Evolutionary conservation across 2,797 vertebrate genomes (phyloP).

Genomic region (Tamandua tetradactyla): DNA sequence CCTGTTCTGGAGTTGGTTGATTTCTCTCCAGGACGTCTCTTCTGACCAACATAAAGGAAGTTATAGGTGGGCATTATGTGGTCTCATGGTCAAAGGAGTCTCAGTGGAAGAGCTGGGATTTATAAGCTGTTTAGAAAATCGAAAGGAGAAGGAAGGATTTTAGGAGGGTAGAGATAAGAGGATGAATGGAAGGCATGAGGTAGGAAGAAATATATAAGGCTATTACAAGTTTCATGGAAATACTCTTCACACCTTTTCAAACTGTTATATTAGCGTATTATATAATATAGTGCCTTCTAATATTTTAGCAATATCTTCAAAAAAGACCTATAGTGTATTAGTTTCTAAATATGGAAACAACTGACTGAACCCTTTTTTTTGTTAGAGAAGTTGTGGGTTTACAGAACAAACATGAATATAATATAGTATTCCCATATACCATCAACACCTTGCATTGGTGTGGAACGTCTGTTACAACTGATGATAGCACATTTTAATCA

Average conservation of each 20-base stretch:
- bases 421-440: too few relatives aligned
- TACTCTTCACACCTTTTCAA: background rate
- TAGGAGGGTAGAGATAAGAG: background rate
- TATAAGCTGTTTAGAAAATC: background rate
- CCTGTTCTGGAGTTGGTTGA: too few relatives aligned
- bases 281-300: background rate
- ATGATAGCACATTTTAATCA: too few relatives aligned
- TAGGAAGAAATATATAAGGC: background rate
- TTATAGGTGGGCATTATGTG: background rate
- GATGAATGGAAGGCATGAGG: background rate
- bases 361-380: background rate
- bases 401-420: too few relatives aligned
- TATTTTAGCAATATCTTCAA: background rate
- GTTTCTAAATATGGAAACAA: background rate
- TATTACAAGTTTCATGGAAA: background rate
- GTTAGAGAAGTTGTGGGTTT: too few relatives aligned
- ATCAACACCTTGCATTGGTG: too few relatives aligned
- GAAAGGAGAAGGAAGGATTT: background rate
- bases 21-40: too few relatives aligned
- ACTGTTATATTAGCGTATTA: constrained; percentile 1
- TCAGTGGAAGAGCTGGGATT: background rate
- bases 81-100: background rate
- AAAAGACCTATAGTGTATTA: background rate
- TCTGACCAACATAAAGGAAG: background rate
- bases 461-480: too few relatives aligned